A percentile compares a stretch with the other conserved stretches of the same genome.
Conservation (phyloP, 2,113 vertebrate genomes). For the Eclectus roratus region DNA sequence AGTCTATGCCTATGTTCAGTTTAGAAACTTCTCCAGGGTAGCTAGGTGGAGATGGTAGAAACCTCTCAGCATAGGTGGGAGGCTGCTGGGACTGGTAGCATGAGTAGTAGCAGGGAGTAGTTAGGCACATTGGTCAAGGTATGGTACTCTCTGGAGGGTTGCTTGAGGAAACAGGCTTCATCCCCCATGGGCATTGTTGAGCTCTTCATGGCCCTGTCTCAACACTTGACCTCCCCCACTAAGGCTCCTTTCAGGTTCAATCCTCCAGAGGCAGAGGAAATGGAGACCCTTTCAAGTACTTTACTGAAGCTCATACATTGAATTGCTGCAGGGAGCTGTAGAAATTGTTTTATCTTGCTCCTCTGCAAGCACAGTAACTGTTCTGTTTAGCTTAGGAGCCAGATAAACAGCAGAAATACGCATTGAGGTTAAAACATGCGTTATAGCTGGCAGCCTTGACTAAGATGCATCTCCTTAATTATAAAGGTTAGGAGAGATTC, state of each 20-base stretch:
- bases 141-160: not conserved
- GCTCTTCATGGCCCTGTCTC: not conserved
- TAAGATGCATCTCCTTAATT: not conserved
- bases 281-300: not conserved
- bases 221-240: not conserved
- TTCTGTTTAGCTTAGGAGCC: not conserved
- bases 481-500: not conserved
- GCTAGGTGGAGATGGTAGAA: not conserved
- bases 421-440: not conserved
- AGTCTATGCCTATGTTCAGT: fast-evolving
- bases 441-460: not conserved
- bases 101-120: not conserved
- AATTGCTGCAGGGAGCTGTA: not conserved
- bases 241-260: not conserved
- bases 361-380: not conserved
- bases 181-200: not conserved
- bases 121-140: not conserved
- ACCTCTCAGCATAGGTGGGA: not conserved
- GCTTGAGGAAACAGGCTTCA: not conserved
- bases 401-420: not conserved
- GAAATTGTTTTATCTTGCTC: not conserved
- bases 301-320: not conserved
- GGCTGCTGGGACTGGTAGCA: not conserved
- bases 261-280: not conserved
- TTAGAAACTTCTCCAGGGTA: not conserved